These are phyloP conservation scores for Glossophaga mutica DNA, from an alignment of 2,797 vertebrate species.

Conservation along the genomic window DNA sequence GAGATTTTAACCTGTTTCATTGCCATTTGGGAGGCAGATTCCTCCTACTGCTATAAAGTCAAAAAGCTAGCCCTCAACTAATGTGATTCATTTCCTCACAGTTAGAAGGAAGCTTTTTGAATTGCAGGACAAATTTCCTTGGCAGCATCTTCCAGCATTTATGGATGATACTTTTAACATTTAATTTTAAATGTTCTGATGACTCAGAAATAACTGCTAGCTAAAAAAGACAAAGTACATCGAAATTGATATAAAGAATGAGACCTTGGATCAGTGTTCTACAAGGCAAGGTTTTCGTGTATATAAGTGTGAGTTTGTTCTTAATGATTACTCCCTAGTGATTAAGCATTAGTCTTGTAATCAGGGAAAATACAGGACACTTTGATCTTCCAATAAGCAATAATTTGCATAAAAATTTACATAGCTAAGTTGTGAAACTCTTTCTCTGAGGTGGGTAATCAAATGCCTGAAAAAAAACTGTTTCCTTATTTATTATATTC, in stretches of 20 bases:
- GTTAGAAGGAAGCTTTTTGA: not conserved
- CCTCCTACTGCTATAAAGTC: not conserved
- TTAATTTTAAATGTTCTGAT: constrained; percentile 34
- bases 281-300: constrained; percentile 2
- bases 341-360: constrained; percentile 40
- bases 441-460: constrained; percentile 46
- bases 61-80: not conserved
- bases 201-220: constrained; percentile 3
- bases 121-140: not conserved
- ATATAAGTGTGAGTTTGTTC: not conserved
- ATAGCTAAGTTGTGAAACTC: constrained; percentile 39
- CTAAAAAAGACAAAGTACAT: constrained; percentile 14
- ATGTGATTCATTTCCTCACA: not conserved
- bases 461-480: not conserved
- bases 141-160: not conserved
- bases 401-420: constrained; percentile 46
- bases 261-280: not conserved
- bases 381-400: constrained; percentile 55
- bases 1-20: not conserved
- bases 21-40: not conserved
- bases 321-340: not conserved
- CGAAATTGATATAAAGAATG: constrained; percentile 44
- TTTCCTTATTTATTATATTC: not conserved
- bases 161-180: not conserved
- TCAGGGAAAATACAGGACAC: constrained; percentile 31